Evolutionary conservation across 2,113 vertebrate species (phyloP).

Genomic region (Amphilophus citrinellus): DNA sequence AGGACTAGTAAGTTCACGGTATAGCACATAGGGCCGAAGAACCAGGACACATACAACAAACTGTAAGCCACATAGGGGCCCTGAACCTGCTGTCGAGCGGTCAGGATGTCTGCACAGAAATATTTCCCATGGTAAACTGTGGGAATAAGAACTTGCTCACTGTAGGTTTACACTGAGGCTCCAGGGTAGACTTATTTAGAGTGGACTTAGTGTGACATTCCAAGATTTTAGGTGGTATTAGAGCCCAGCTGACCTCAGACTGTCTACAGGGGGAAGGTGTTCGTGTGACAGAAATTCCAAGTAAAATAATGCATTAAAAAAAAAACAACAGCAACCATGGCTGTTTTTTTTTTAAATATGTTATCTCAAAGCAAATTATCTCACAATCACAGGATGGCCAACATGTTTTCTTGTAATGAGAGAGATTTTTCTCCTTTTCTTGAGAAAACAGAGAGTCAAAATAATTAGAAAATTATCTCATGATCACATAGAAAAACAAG

Average conservation of each 20-base stretch:
- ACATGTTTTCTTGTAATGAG: not conserved
- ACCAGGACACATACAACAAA: constrained; percentile 46
- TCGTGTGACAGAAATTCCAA: not conserved
- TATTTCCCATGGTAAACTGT: constrained; percentile 74
- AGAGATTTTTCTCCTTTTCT: not conserved
- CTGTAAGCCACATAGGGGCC: constrained; percentile 30
- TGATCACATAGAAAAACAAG: not conserved
- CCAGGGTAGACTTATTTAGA: constrained; percentile 65
- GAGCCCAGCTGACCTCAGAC: constrained; percentile 22
- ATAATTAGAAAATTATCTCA: not conserved
- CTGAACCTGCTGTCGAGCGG: constrained; percentile 32
- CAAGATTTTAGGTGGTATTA: constrained; percentile 66
- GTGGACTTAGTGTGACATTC: constrained; percentile 68
- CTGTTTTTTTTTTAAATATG: not conserved
- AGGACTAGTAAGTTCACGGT: not conserved
- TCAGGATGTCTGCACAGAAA: constrained; percentile 50
- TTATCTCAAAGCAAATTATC: not conserved
- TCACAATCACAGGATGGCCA: not conserved
- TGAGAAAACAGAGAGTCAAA: constrained; percentile 5
- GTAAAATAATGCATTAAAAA: not conserved
- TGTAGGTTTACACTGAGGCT: constrained; percentile 62
- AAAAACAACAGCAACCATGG: not conserved
- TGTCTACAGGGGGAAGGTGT: not conserved
- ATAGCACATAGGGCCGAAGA: constrained; percentile 5
- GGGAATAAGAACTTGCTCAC: constrained; percentile 62